These are phyloP conservation scores for Engystomops pustulosus DNA, from an alignment of 2,113 vertebrate species.

Conservation along the genomic window DNA sequence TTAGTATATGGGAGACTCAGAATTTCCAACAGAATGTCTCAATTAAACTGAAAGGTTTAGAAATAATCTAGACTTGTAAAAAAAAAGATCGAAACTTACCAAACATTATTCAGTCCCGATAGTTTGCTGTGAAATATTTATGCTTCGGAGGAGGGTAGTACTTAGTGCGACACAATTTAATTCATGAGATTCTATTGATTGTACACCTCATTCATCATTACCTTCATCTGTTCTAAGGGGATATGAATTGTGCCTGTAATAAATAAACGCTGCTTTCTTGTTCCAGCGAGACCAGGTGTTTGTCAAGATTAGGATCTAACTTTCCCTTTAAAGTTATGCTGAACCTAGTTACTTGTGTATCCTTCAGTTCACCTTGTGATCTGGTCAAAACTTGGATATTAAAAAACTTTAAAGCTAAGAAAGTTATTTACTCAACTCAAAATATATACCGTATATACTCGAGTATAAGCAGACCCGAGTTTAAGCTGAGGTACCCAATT, in stretches of 20 bases:
- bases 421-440: no score
- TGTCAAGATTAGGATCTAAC: conserved; percentile 5
- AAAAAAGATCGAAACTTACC: conserved; percentile 31
- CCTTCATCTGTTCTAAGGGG: conserved; percentile 27
- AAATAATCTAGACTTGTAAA: conserved; percentile 7
- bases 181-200: conserved; percentile 46
- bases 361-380: background rate
- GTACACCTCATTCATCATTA: conserved; percentile 30
- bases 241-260: conserved; percentile 38
- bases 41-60: conserved; percentile 15
- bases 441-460: no score
- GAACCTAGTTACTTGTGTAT: background rate
- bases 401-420: no score
- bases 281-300: conserved; percentile 19
- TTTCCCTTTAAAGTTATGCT: conserved; percentile 3
- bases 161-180: conserved; percentile 36
- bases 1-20: background rate
- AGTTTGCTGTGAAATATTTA: conserved; percentile 27
- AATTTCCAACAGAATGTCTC: background rate
- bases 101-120: conserved; percentile 33
- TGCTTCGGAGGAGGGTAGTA: conserved; percentile 10
- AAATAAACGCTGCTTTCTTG: conserved; percentile 1
- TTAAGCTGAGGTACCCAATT: no score
- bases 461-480: no score
- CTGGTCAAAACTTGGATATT: background rate